phyloP scores from a whole-genome alignment of 2,113 vertebrate species.

The Platysternon megacephalum region DNA sequence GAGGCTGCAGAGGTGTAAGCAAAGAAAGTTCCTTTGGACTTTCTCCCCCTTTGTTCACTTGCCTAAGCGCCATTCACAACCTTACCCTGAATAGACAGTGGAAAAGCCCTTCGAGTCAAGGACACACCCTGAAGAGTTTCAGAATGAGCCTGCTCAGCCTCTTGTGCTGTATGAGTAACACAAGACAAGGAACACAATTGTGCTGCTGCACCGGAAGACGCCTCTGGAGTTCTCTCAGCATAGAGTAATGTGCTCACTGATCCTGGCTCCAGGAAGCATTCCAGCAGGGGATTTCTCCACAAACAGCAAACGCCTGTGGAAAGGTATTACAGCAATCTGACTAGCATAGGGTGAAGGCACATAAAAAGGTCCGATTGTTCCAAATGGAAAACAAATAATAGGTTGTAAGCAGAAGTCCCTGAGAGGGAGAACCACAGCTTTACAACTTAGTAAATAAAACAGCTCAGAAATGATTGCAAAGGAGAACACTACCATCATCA shows the following conservation, averaged over 20 bases:
- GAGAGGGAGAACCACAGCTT: background rate
- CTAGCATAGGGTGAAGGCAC: background rate
- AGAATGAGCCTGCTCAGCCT: background rate
- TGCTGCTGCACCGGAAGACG: background rate
- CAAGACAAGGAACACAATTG: background rate
- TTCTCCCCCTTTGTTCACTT: background rate
- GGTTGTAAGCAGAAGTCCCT: background rate
- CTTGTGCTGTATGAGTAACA: background rate
- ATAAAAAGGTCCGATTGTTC: background rate
- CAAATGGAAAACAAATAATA: background rate
- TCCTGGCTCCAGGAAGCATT: background rate
- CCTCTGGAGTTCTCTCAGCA: background rate
- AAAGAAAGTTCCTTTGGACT: background rate
- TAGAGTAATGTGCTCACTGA: background rate
- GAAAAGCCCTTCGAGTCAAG: background rate
- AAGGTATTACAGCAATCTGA: background rate
- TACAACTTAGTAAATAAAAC: background rate
- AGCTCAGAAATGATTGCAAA: background rate
- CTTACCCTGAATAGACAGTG: background rate
- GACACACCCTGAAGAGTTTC: background rate
- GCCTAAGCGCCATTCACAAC: background rate
- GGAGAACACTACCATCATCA: background rate
- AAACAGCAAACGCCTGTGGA: background rate
- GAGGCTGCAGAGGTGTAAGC: background rate
- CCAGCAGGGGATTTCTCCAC: background rate